These are phyloP conservation scores for Drosophila meridiana DNA, from an alignment of 2,888 invertebrate genomes.

Conservation along the genomic window DNA sequence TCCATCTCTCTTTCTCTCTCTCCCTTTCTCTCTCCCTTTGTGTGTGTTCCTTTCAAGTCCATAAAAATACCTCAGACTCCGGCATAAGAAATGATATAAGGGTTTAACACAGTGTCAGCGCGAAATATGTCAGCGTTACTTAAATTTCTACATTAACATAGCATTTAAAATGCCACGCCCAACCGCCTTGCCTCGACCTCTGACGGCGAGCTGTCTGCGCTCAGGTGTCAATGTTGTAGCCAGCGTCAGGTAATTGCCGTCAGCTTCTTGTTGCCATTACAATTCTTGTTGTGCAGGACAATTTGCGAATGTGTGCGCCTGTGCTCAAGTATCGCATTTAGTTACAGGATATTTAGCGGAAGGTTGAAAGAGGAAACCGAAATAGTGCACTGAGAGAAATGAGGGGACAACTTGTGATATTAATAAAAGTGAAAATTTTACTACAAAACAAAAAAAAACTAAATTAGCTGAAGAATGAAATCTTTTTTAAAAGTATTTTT, in stretches of 20 bases:
- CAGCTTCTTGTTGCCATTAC: constrained; percentile 42
- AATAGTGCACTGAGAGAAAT: constrained; percentile 15
- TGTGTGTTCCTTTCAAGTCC: constrained; percentile 10
- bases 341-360: constrained; percentile 26
- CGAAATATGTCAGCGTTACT: constrained; percentile 57
- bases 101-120: constrained; percentile 29
- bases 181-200: not conserved
- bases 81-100: constrained; percentile 6
- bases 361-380: constrained; percentile 26
- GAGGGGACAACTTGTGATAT: not conserved
- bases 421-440: not conserved
- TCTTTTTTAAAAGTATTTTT: not conserved
- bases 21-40: not conserved
- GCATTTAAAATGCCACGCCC: constrained; percentile 45
- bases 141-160: constrained; percentile 61
- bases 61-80: constrained; percentile 28
- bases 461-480: too few species aligned
- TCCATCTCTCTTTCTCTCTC: not conserved
- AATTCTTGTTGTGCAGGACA: constrained; percentile 60
- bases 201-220: not conserved
- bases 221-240: constrained; percentile 66
- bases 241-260: constrained; percentile 64
- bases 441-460: too few species aligned
- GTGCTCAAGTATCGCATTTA: constrained; percentile 53
- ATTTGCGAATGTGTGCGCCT: constrained; percentile 63